Conservation (phyloP, 30 jellyfish, hydroid and myxozoan genomes). For the Hydractinia symbiolongicarpus region DNA sequence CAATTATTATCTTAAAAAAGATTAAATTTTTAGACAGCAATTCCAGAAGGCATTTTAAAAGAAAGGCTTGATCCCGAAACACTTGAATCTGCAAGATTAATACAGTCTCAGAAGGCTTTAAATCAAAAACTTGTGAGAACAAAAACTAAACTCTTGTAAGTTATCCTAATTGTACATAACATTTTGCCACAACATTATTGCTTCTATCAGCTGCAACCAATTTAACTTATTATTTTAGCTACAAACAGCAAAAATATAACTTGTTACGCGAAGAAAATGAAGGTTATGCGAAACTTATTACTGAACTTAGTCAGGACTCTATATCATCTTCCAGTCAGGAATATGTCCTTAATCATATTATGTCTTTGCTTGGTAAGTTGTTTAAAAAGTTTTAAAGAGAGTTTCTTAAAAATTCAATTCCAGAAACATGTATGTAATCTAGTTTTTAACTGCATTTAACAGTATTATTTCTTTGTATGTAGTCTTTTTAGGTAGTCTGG, state of each 20-base stretch:
- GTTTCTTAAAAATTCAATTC: no score
- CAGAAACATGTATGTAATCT: no score
- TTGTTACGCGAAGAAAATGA: slow-evolving; percentile 96
- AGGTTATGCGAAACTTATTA: slow-evolving; percentile 92
- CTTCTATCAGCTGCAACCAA: background rate
- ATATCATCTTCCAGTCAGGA: slow-evolving; percentile 33
- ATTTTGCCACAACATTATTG: background rate
- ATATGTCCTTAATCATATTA: slow-evolving; percentile 47
- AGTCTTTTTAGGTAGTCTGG: background rate
- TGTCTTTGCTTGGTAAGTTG: slow-evolving; percentile 66
- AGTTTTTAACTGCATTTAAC: no score
- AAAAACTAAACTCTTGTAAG: slow-evolving; percentile 93
- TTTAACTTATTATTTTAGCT: slow-evolving; percentile 32
- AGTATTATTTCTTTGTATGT: no score
- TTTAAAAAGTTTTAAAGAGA: background rate
- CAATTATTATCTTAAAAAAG: background rate
- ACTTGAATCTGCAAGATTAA: slow-evolving; percentile 71
- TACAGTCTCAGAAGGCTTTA: slow-evolving; percentile 56
- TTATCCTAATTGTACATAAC: background rate
- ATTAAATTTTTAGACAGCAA: slow-evolving; percentile 26
- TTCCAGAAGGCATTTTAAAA: slow-evolving; percentile 76
- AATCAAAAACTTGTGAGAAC: slow-evolving; percentile 88
- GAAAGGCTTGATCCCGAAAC: slow-evolving; percentile 96
- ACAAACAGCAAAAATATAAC: slow-evolving; percentile 87
- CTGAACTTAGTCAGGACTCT: slow-evolving; percentile 78